These are phyloP conservation scores for Atherinosoma microstoma DNA, from an alignment of 2,797 vertebrate genomes.

Conservation along the genomic window DNA sequence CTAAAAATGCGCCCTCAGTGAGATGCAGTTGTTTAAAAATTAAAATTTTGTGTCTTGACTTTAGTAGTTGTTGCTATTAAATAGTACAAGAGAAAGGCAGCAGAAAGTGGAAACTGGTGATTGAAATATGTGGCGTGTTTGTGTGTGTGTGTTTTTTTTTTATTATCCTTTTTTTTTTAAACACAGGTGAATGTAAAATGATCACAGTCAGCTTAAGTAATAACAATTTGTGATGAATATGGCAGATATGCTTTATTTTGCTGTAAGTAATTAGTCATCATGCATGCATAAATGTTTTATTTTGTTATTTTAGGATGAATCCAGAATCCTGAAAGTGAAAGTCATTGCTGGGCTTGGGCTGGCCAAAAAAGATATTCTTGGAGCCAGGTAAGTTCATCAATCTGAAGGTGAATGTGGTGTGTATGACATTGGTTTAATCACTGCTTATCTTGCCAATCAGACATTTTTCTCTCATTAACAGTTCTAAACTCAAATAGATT, in stretches of 20 bases:
- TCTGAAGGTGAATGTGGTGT: background rate
- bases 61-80: background rate
- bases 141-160: background rate
- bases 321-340: slow-evolving; percentile 90
- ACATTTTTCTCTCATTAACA: background rate
- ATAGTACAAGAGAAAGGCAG: background rate
- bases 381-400: slow-evolving; percentile 88
- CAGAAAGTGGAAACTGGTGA: background rate
- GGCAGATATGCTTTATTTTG: background rate
- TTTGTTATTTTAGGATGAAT: slow-evolving; percentile 83
- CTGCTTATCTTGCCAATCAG: background rate
- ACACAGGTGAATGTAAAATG: too few species aligned
- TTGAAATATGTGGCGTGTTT: background rate
- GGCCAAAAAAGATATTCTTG: slow-evolving; percentile 96
- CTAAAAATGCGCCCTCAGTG: background rate
- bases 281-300: background rate
- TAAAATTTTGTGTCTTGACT: background rate
- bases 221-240: background rate
- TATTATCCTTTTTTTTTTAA: background rate
- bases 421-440: background rate
- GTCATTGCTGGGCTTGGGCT: slow-evolving; percentile 92
- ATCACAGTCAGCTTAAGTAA: background rate
- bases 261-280: background rate
- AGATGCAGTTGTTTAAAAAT: background rate
- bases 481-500: background rate